Percentiles rank a stretch among this genome's conserved stretches.
phyloP scores from a whole-genome alignment of 2,113 vertebrate species.

The Uropsilus gracilis region DNA sequence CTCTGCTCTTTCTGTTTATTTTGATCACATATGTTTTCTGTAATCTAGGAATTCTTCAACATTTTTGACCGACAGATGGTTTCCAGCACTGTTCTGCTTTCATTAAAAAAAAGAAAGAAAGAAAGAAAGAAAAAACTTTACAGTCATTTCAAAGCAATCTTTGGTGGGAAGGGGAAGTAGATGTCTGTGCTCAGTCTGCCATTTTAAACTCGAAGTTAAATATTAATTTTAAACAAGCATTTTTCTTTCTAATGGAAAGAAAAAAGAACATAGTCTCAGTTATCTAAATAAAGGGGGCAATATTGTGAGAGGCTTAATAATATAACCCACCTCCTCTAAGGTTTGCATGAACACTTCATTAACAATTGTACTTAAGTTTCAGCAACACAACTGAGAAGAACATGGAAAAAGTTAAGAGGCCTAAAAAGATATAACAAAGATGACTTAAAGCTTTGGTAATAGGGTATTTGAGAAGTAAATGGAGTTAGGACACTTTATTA shows the following conservation, averaged over 20 bases:
- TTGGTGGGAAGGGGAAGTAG: background rate
- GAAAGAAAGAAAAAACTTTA: background rate
- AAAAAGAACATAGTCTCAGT: conserved; percentile 1
- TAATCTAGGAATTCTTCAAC: conserved; percentile 62
- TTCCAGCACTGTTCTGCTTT: conserved; percentile 49
- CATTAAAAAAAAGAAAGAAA: conserved; percentile 35
- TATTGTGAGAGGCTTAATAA: background rate
- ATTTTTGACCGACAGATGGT: conserved; percentile 57
- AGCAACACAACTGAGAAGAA: conserved; percentile 27
- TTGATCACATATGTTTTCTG: conserved; percentile 58
- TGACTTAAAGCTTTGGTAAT: conserved; percentile 48
- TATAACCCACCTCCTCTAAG: background rate
- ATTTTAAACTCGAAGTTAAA: conserved; percentile 42
- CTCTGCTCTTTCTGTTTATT: conserved; percentile 16
- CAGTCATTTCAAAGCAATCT: conserved; percentile 39
- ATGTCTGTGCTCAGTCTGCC: background rate
- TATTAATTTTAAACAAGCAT: background rate
- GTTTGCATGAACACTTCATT: background rate
- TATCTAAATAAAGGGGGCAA: background rate
- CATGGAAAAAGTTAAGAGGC: background rate
- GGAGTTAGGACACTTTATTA: conserved; percentile 67
- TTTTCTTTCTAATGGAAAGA: conserved; percentile 14
- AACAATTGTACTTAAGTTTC: conserved; percentile 39
- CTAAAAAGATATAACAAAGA: conserved; percentile 61
- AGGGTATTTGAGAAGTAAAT: conserved; percentile 69